phyloP scores from a whole-genome alignment of 2,888 invertebrate genomes.

The Kuschelorhynchus macadamiae region DNA sequence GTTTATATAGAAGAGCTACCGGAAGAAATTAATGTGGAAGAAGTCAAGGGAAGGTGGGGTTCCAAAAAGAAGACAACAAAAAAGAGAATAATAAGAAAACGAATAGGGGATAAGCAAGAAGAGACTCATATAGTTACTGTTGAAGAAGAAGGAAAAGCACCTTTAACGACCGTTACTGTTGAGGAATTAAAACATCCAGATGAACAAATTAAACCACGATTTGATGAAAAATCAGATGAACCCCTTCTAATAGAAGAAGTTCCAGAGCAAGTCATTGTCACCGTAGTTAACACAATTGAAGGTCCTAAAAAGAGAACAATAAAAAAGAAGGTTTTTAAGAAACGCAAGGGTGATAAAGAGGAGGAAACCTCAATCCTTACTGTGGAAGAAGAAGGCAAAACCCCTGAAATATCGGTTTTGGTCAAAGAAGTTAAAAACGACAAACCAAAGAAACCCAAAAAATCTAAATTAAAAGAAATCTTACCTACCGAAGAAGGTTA shows the following conservation, averaged over 20 bases:
- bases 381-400: constrained; percentile 53
- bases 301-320: constrained; percentile 54
- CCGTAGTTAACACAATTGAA: constrained; percentile 48
- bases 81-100: constrained; percentile 63
- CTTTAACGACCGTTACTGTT: constrained; percentile 56
- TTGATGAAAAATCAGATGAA: constrained; percentile 49
- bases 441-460: constrained; percentile 36
- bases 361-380: constrained; percentile 63
- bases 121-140: constrained; percentile 60
- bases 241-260: constrained; percentile 62
- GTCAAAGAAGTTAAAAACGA: constrained; percentile 62
- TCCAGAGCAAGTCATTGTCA: constrained; percentile 54
- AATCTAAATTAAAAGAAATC: constrained; percentile 17
- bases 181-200: constrained; percentile 60
- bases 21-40: constrained; percentile 61
- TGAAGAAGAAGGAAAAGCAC: constrained; percentile 60
- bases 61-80: constrained; percentile 59
- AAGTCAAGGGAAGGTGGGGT: constrained; percentile 60
- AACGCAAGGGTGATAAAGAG: constrained; percentile 61
- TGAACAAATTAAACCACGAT: constrained; percentile 57
- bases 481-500: constrained; percentile 52
- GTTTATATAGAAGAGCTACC: constrained; percentile 59
- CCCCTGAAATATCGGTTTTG: constrained; percentile 62
- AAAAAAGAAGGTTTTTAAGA: constrained; percentile 55
- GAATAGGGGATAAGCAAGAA: constrained; percentile 62